Evolutionary conservation across 2,797 vertebrate species (phyloP), one percentile per base, ranked within the genome.

Genomic region (Anguilla megastoma): DNA sequence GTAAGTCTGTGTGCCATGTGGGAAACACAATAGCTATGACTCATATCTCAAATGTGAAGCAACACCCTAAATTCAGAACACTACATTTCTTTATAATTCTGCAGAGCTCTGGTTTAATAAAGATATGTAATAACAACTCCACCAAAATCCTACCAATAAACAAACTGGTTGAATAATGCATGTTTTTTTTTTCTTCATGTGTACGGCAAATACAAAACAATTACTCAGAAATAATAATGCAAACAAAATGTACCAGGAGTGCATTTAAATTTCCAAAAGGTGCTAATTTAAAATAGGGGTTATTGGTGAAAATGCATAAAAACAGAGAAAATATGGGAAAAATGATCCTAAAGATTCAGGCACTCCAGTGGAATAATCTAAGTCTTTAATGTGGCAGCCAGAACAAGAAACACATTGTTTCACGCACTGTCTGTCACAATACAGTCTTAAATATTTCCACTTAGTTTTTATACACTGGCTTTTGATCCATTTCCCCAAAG

Each of bases 321-420:
- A 63, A 63, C 58, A 63, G 58, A 16, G 58, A 18, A 21, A 21
- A 63, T 24, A 63, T 21, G 58, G 58, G 12, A 5, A 63, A 63
- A 21, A 63, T 3, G 21, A 63, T 24, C 58, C 58, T 63, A 63
- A 63, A 63, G 0, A 63, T 63, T 24, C 21, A 63, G 58, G 58
- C 58, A 60, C 58, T 60, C 21, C 58, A 60, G 58, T 60, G 58
- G 58, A 60, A 60, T 60, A 18, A 60, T 18, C 21, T 60, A 60
- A 63, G 63, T 66, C n/a, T 66, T 66, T 66, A 66, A 66, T n/a
- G 63, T n/a, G n/a, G 63, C n/a, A 66, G 60, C 63, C 63, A 24
- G n/a, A 27, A 27, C 63, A 66, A 66, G n/a, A 66, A 66, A 66
- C 63, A 27, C 60, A 66, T n/a, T 60, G 21, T 66, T 66, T 66